Conservation (phyloP, 1,140 invertebrate species). For the Drosophila murphyi region DNA sequence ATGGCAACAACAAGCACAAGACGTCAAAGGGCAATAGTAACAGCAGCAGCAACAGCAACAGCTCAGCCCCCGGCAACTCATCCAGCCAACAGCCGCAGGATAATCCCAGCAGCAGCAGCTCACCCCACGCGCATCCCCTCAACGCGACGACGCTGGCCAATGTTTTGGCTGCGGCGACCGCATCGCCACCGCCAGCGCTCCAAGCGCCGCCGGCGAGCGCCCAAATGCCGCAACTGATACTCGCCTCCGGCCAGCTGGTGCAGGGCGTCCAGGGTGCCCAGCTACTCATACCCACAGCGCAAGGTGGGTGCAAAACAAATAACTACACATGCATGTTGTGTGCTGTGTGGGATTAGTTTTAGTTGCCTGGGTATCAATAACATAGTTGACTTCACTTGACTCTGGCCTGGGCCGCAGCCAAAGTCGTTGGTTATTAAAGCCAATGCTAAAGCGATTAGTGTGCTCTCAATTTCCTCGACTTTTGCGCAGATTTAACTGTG, state of each 20-base stretch:
- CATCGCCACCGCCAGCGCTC: conserved; percentile 84
- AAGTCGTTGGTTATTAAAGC: conserved; percentile 33
- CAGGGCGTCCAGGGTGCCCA: conserved; percentile 97
- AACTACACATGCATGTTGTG: not conserved
- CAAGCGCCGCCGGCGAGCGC: conserved; percentile 85
- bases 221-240: conserved; percentile 87
- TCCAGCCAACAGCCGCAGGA: conserved; percentile 63
- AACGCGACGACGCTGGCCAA: conserved; percentile 75
- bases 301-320: conserved; percentile 88
- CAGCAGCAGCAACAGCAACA: conserved; percentile 25
- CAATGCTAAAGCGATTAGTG: conserved; percentile 64
- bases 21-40: conserved; percentile 51
- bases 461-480: conserved; percentile 71
- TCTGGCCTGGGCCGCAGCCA: conserved; percentile 10
- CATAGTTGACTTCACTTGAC: conserved; percentile 75
- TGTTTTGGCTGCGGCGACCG: conserved; percentile 74
- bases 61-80: conserved; percentile 40
- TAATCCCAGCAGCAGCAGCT: conserved; percentile 70
- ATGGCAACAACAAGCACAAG: conserved; percentile 62
- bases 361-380: conserved; percentile 67
- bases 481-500: not conserved
- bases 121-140: conserved; percentile 58
- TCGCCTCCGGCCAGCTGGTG: conserved; percentile 95
- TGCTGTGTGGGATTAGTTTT: conserved; percentile 42
- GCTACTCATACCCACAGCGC: conserved; percentile 96